Evolutionary conservation across 2,797 vertebrate species (phyloP).

Genomic region (Smutsia temminckii): DNA sequence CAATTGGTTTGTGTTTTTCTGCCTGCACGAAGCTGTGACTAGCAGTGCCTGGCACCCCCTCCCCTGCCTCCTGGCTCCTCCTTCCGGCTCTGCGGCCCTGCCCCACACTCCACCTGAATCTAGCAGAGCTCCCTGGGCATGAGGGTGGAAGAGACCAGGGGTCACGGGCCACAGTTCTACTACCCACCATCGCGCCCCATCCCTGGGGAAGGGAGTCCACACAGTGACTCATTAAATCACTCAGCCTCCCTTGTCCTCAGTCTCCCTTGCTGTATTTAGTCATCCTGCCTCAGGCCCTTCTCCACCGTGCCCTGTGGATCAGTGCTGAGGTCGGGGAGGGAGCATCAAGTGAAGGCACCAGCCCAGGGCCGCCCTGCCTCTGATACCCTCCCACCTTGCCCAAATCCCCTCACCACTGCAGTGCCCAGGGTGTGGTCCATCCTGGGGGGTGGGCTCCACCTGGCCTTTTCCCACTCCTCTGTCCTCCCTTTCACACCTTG

Average conservation of each 20-base stretch:
- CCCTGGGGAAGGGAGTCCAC: background rate
- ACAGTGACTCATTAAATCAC: background rate
- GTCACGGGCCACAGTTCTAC: rapidly evolving
- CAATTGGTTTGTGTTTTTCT: slow-evolving; percentile 68
- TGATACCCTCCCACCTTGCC: background rate
- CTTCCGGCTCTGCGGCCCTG: background rate
- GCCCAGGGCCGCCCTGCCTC: background rate
- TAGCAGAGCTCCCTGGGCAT: background rate
- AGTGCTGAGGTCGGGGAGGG: background rate
- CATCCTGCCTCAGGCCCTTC: background rate
- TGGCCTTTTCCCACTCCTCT: background rate
- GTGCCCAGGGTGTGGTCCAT: background rate
- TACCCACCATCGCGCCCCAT: background rate
- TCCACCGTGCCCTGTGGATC: background rate
- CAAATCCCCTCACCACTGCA: background rate
- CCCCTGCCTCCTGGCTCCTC: background rate
- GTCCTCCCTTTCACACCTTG: background rate
- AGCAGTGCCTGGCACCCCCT: background rate
- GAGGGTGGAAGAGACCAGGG: background rate
- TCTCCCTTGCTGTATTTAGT: background rate
- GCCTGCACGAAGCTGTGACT: slow-evolving; percentile 32
- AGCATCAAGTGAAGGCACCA: rapidly evolving
- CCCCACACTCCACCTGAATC: background rate
- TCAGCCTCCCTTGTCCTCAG: background rate
- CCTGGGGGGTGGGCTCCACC: background rate